Evolutionary conservation across 2,113 vertebrate genomes (phyloP), one percentile per base, ranked within the genome.

Genomic region (Apodemus sylvaticus): DNA sequence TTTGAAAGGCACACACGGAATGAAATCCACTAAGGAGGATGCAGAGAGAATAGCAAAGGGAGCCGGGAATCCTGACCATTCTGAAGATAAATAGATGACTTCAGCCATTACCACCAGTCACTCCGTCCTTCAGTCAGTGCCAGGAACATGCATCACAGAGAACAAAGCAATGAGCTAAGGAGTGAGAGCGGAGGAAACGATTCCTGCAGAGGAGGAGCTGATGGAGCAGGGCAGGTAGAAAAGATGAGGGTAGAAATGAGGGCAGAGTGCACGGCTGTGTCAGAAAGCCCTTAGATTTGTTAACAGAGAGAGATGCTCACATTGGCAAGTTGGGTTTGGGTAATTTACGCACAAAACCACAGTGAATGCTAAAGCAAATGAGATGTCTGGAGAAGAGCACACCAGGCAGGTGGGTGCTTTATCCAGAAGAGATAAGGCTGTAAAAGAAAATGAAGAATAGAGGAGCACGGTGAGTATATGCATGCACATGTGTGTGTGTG

Each of bases 51-150:
- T 48, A 74, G 48, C 16, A 83, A 83, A 78, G 71, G 60, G 17
- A 14, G 36, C 34, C 9, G 17, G 48, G 26, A 92, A 92, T 81
- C 39, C 26, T 88, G 85, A 88, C 6, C 62, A 90, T 94, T 94
- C 74, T 97, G 31, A 36, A 36, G 7, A 85, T 94, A 90, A 88
- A 92, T 48, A 91, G 83, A 87, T 93, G 53, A 93, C 51, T 66
- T 74, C 8, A 94, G 66, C 55, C 34, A 42, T 92, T 26, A 93
- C 45, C 13, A 53, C n/a, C 68, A 53, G 45, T 68, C 36, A 29
- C 26, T 87, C 31, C 11, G 60, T 90, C 55, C 45, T 71, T 90
- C 14, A 2, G 8, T 6, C 4, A 55, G 58, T 73, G 42, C 51
- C 88, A 93, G 77, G 66, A 93, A 62, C 29, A 45, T 12, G 34